A percentile compares a stretch with the other conserved stretches of the same genome.
These are phyloP conservation scores for Nebria salina DNA, from an alignment of 2,888 invertebrate species.

Conservation along the genomic window DNA sequence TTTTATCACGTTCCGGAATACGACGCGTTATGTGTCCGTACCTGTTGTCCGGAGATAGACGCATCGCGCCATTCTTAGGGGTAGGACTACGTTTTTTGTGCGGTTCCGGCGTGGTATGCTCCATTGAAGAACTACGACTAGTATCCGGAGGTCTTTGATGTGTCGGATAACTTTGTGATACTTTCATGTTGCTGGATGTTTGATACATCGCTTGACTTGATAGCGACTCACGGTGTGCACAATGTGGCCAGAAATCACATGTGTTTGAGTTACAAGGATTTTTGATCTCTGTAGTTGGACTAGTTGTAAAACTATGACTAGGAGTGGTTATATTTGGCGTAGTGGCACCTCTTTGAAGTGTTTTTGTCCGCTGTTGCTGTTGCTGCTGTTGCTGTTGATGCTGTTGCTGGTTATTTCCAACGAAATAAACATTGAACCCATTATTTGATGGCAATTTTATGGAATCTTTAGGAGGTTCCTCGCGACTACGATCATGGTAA, in stretches of 20 bases:
- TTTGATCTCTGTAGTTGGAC: constrained; percentile 55
- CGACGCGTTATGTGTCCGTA: constrained; percentile 2
- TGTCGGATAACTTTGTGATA: constrained; percentile 67
- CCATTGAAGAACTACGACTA: constrained; percentile 48
- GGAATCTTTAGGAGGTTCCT: constrained; percentile 54
- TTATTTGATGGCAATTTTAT: constrained; percentile 55
- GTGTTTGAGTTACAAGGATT: constrained; percentile 66
- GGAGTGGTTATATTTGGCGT: constrained; percentile 60
- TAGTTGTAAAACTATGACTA: constrained; percentile 53
- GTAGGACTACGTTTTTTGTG: constrained; percentile 49
- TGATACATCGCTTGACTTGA: constrained; percentile 54
- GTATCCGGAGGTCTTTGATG: constrained; percentile 62
- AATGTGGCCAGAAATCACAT: constrained; percentile 73
- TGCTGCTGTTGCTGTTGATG: constrained; percentile 56
- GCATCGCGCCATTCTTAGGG: constrained; percentile 9
- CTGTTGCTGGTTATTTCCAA: constrained; percentile 54
- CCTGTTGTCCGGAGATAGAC: constrained; percentile 33
- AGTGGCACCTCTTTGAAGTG: constrained; percentile 64
- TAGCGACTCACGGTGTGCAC: constrained; percentile 63
- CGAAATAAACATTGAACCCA: constrained; percentile 59
- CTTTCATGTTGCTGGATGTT: constrained; percentile 60
- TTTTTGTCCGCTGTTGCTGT: constrained; percentile 59
- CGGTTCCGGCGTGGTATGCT: constrained; percentile 48
- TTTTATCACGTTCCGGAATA: constrained; percentile 10
- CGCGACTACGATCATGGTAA: constrained; percentile 57